These are phyloP conservation scores for Catostylus mosaicus DNA, from an alignment of 30 jellyfish, hydroid and myxozoan genomes.

Conservation along the genomic window DNA sequence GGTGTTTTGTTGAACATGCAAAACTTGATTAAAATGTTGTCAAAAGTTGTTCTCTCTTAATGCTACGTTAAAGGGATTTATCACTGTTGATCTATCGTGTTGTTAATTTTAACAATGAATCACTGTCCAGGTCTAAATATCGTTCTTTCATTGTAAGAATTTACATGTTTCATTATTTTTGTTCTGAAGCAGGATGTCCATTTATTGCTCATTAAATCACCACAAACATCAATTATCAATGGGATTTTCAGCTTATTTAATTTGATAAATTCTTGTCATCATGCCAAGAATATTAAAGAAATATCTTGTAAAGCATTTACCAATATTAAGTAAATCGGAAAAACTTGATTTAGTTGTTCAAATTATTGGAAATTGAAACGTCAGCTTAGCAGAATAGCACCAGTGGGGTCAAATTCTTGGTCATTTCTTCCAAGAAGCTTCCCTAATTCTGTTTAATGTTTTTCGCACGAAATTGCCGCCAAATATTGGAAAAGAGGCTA, in stretches of 20 bases:
- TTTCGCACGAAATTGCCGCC: no score
- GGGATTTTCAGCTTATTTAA: background rate
- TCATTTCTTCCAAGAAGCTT: no score
- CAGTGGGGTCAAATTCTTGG: no score
- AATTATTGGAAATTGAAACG: no score
- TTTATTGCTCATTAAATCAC: background rate
- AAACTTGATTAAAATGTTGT: background rate
- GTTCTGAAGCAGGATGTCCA: background rate
- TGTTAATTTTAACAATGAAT: background rate
- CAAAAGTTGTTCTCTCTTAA: background rate
- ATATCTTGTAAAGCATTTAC: background rate
- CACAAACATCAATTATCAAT: background rate
- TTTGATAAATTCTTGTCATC: background rate
- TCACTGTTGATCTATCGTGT: background rate
- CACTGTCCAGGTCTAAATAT: background rate
- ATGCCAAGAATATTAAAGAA: background rate
- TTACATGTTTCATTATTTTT: background rate
- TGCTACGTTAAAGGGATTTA: constrained; percentile 13
- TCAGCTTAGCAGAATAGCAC: no score
- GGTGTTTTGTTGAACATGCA: background rate
- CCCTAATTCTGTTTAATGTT: no score
- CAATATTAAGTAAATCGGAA: no score
- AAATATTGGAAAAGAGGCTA: no score
- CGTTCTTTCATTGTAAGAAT: background rate
- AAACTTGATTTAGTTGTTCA: no score